Conservation (phyloP, 2,888 invertebrate genomes). For the Thelaira solivaga region DNA sequence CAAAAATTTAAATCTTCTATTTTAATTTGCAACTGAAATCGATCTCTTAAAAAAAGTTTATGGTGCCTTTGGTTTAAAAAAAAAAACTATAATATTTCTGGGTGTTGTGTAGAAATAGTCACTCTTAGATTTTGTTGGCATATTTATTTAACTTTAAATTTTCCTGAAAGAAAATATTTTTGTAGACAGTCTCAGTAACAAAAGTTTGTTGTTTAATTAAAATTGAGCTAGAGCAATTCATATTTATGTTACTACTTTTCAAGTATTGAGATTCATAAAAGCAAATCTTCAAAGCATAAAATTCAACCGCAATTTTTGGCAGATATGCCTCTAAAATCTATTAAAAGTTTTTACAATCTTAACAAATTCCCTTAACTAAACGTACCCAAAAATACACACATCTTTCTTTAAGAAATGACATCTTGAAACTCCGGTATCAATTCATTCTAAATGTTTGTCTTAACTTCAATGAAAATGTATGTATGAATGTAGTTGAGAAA, state of each 20-base stretch:
- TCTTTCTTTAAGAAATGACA: conserved; percentile 22
- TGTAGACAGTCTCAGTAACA: too few relatives aligned
- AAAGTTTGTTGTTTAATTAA: too few relatives aligned
- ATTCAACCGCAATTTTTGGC: conserved; percentile 9
- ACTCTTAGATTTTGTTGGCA: too few relatives aligned
- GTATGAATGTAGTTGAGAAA: background rate
- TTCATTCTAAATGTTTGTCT: conserved; percentile 47
- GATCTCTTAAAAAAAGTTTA: too few relatives aligned
- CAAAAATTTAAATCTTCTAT: too few relatives aligned
- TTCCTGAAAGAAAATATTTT: background rate
- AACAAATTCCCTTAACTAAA: background rate
- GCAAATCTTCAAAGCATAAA: background rate
- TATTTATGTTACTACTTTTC: background rate
- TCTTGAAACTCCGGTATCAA: conserved; percentile 52
- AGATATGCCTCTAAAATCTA: background rate
- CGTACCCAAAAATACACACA: background rate
- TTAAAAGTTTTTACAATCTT: conserved; percentile 1
- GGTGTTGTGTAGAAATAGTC: too few relatives aligned
- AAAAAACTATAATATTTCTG: too few relatives aligned
- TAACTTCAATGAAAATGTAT: background rate
- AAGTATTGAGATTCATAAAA: background rate
- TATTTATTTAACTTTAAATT: too few relatives aligned
- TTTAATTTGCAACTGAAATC: too few relatives aligned
- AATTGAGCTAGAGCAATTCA: too few relatives aligned
- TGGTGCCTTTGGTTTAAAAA: too few relatives aligned